A percentile compares a stretch with the other conserved stretches of the same genome.
Conservation (phyloP, 2,797 vertebrate species). For the Gobio occitaniae region DNA sequence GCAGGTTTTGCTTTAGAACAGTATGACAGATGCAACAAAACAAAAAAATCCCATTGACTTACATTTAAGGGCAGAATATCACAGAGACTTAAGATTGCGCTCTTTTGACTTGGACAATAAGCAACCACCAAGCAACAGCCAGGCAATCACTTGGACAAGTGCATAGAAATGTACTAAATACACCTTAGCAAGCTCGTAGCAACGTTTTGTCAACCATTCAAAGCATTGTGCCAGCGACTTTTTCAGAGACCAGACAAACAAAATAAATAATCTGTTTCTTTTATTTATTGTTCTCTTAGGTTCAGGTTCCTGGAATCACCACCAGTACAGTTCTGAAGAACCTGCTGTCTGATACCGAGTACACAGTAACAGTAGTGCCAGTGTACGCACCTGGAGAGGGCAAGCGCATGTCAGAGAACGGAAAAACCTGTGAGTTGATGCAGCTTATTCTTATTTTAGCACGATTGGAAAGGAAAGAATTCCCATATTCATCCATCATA, state of each 20-base stretch:
- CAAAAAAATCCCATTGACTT: background rate
- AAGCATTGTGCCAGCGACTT: background rate
- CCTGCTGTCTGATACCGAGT: slow-evolving; percentile 88
- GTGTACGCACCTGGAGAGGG: slow-evolving; percentile 90
- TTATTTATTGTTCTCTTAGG: slow-evolving; percentile 48
- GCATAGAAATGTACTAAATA: background rate
- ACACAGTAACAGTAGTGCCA: slow-evolving; percentile 89
- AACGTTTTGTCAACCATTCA: too few relatives aligned
- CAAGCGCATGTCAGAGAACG: slow-evolving; percentile 87
- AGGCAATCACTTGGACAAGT: background rate
- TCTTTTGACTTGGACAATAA: background rate
- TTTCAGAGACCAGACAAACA: background rate
- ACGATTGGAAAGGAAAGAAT: background rate
- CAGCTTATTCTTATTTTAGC: background rate
- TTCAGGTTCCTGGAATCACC: slow-evolving; percentile 89
- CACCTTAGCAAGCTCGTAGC: background rate
- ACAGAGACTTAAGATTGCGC: background rate
- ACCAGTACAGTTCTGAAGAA: slow-evolving; percentile 88
- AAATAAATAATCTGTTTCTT: background rate
- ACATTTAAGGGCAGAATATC: background rate
- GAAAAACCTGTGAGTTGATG: slow-evolving; percentile 89
- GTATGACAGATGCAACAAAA: background rate
- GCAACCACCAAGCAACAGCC: background rate
- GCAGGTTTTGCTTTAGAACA: background rate
- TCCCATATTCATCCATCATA: slow-evolving; percentile 8